Base-by-base conservation (phyloP, 2,113 vertebrate species). In the Megaleporinus macrocephalus region DNA sequence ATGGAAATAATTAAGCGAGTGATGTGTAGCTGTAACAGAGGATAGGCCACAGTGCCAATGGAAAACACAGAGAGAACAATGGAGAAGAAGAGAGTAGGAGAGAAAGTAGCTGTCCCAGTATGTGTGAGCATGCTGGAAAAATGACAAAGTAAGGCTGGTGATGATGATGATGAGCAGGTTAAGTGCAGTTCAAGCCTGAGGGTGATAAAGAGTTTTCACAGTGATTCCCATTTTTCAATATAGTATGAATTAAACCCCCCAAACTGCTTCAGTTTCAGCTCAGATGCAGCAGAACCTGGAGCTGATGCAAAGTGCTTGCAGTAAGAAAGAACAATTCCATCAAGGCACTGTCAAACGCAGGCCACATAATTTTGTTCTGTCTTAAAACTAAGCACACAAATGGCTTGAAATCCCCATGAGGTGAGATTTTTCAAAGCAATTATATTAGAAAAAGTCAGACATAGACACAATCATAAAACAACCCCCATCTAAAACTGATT, bases 311-410 rank as follows among this genome's bases (percentile, higher is more conserved):
- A 61, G 57, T 61, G 57, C 65, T 36, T 68, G 30, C 16, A 68
- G 65, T 68, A 30, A 33, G 30, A 68, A 68, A 33, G 65, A 33
- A 68, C 29, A 68, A 68, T 68, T 68, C 65, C 27, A 33, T 68
- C 29, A 61, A 61, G 57, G 57, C 57, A 26, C n/a, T 61, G 57
- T 9, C 57, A 68, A 65, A 68, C 36, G 27, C 29, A 9, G 62
- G 15, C 65, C 16, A 26, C 57, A 61, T 61, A n/a, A 36, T 20
- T 68, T 68, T 68, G 15, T 18, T 68, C 27, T 33, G 29, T 16
- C 9, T 36, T 15, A 68, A 18, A 61, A 18, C 16, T 29, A 20
- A 33, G 30, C 65, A 68, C 29, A 33, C 9, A 9, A 68, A 68
- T 11, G 16, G 15, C 6, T 20, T 68, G 2, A 68, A 66, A 68